A percentile compares a stretch with the other conserved stretches of the same genome.
These are phyloP conservation scores for Drosophila leontia DNA, from an alignment of 1,140 invertebrate species.

Conservation along the genomic window DNA sequence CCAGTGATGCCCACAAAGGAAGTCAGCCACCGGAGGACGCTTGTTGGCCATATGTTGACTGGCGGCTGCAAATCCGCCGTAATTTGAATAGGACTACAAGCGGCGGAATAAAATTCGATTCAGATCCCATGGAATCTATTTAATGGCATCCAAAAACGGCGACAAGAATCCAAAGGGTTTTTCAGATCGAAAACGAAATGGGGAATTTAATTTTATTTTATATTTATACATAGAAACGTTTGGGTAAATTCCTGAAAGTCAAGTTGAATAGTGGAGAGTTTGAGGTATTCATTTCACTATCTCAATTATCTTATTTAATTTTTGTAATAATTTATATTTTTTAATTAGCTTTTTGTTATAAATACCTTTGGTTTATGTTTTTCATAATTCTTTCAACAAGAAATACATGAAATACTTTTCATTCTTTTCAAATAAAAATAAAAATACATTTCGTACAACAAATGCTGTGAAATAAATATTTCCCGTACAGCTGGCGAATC, in stretches of 20 bases:
- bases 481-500: not conserved
- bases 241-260: not conserved
- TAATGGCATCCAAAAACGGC: slow-evolving; percentile 51
- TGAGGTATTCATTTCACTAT: not conserved
- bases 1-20: slow-evolving; percentile 16
- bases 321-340: not conserved
- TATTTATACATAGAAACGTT: not conserved
- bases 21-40: slow-evolving; percentile 19
- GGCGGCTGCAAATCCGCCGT: slow-evolving; percentile 70
- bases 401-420: not conserved
- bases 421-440: not conserved
- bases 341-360: not conserved
- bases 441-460: not conserved
- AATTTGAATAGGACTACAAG: slow-evolving; percentile 82
- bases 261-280: not conserved
- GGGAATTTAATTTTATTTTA: slow-evolving; percentile 6
- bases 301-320: not conserved
- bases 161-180: slow-evolving; percentile 16
- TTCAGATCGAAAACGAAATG: slow-evolving; percentile 12
- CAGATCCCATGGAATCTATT: slow-evolving; percentile 57
- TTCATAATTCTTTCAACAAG: not conserved
- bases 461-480: not conserved
- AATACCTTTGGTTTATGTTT: not conserved
- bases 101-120: slow-evolving; percentile 66
- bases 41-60: slow-evolving; percentile 73